A percentile compares a stretch with the other conserved stretches of the same genome.
Evolutionary conservation across 1,140 invertebrate species (phyloP).

Genomic region (Adoxophyes honmai): DNA sequence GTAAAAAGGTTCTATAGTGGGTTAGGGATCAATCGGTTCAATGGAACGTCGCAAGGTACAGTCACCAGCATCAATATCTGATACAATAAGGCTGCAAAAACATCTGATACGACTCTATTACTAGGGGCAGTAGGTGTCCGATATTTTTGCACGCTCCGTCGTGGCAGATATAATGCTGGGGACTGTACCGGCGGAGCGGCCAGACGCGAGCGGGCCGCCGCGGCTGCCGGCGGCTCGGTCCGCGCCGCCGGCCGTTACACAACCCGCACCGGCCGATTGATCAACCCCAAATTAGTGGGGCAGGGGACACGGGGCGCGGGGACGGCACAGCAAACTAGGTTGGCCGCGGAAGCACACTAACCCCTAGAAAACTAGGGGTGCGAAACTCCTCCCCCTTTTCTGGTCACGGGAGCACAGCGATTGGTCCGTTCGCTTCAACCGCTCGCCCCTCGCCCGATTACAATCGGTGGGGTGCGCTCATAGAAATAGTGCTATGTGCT

Average conservation of each 20-base stretch:
- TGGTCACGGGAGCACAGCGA: conserved; percentile 71
- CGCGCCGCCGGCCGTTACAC: conserved; percentile 40
- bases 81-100: too few relatives aligned
- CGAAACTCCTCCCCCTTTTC: conserved; percentile 75
- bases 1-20: too few relatives aligned
- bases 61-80: too few relatives aligned
- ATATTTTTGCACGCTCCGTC: too few relatives aligned
- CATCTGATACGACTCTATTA: too few relatives aligned
- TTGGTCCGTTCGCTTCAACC: conserved; percentile 63
- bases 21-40: too few relatives aligned
- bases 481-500: conserved; percentile 73
- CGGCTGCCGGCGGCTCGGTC: background rate
- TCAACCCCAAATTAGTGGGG: conserved; percentile 74
- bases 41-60: too few relatives aligned
- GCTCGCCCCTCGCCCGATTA: conserved; percentile 71
- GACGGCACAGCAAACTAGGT: conserved; percentile 67
- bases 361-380: conserved; percentile 76
- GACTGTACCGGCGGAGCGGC: too few relatives aligned
- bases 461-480: conserved; percentile 75
- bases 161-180: too few relatives aligned
- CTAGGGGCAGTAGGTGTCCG: too few relatives aligned
- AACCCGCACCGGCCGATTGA: conserved; percentile 62
- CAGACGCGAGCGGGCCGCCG: too few relatives aligned
- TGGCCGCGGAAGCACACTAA: conserved; percentile 75
- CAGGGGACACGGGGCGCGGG: conserved; percentile 46